A percentile compares a stretch with the other conserved stretches of the same genome.
Evolutionary conservation across 2,888 invertebrate species (phyloP).

Genomic region (Ophion slaviceki): DNA sequence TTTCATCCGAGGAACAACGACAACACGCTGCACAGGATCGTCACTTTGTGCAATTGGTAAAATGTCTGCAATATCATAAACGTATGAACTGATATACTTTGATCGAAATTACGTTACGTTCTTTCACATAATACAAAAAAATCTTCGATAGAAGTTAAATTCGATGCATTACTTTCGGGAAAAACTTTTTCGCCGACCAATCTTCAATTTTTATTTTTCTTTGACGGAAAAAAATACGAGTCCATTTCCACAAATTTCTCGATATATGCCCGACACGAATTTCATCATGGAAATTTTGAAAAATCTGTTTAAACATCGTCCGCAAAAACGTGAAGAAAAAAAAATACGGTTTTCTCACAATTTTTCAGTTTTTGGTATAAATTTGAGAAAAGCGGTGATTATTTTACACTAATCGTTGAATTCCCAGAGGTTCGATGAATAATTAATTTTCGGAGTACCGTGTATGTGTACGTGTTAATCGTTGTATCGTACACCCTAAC

Average conservation of each 20-base stretch:
- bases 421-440: conserved; percentile 12
- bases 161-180: too few species aligned
- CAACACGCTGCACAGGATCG: too few species aligned
- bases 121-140: too few species aligned
- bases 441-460: conserved; percentile 19
- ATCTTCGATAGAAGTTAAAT: too few species aligned
- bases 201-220: too few species aligned
- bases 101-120: too few species aligned
- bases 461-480: conserved; percentile 45
- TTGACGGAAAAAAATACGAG: too few species aligned
- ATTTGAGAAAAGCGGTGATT: background rate
- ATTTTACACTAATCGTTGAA: conserved; percentile 1
- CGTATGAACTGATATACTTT: too few species aligned
- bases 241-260: background rate
- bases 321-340: background rate
- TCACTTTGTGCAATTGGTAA: too few species aligned
- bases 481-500: background rate
- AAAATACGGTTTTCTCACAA: background rate
- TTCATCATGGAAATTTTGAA: background rate
- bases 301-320: background rate
- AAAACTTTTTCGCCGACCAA: too few species aligned
- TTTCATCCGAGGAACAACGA: too few species aligned
- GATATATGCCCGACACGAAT: background rate
- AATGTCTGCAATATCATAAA: too few species aligned
- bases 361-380: background rate